Evolutionary conservation across 2,888 invertebrate genomes (phyloP), one percentile per base, ranked within the genome.

Genomic region (Drosophila histrio): DNA sequence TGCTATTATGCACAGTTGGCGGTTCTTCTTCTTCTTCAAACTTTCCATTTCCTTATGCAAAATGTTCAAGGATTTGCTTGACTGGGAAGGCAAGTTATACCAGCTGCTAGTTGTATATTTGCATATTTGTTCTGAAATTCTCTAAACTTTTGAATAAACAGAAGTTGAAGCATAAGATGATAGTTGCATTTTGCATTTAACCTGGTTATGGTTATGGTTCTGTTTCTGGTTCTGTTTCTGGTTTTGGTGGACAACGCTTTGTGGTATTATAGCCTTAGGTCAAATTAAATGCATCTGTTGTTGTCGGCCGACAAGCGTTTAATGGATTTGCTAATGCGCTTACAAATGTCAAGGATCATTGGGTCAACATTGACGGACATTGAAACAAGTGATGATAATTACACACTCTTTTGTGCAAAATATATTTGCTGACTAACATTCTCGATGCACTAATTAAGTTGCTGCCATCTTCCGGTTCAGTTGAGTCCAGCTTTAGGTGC

Each of bases 341-440:
- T 11, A 30, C 38, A 21, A 69, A 69, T 74, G 44, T 1, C 65
- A 61, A 38, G 47, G 56, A 30, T 41, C 47, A 34, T 24, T 9
- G 13, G 46, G 28, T 19, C 50, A 54, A 44, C 32, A 56, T 21
- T 17, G 36, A 15, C 34, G 7, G 36, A n/a, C 15, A n/a, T n/a
- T 41, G 19, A 17, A 32, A 53, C 38, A 21, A 36, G 24, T 52
- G 52, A 28, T 52, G 52, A 72, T 72, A 77, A 66, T 73, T 73
- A 41, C 46, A 61, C 32, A 15, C 26, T 6, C 67, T 17, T 22
- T 72, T 77, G 77, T 77, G 17, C 19, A 21, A 58, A 39, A 36
- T 60, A 36, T 60, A 77, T 61, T 39, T 76, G 72, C 77, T 71
- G 77, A 73, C 72, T 57, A 26, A 26, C 53, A 57, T 30, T 6